Evolutionary conservation across 2,113 vertebrate species (phyloP), one percentile per base, ranked within the genome.

Genomic region (Serilophus lunatus): DNA sequence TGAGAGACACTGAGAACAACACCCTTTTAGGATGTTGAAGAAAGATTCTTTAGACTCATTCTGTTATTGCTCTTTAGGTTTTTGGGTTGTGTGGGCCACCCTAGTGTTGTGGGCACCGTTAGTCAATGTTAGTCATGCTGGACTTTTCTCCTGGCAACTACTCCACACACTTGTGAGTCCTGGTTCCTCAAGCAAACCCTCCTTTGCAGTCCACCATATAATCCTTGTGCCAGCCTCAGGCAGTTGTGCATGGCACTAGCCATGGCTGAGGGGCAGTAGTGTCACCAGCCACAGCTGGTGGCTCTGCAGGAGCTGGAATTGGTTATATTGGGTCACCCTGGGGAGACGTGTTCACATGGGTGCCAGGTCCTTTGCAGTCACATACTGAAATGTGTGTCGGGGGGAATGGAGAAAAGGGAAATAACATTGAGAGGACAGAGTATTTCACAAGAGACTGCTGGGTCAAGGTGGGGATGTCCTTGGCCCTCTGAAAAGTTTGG

Each of bases 101-200:
- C n/a, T n/a, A n/a, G n/a, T n/a, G n/a, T n/a, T n/a, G n/a, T n/a
- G n/a, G n/a, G n/a, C n/a, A n/a, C n/a, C n/a, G n/a, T n/a, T n/a
- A 9, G 15, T 12, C 40, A 42, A 23, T 47, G 38, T 25, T 29
- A 53, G 40, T n/a, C 17, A 18, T 68, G 82, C n/a, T 74, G 40
- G 18, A 50, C 31, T 47, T 33, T 26, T 22, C 7, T 14, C 35
- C 61, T 68, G 76, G 24, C 49, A 64, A 13, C 57, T 31, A 12
- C 31, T 0, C 0, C 15, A 10, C 16, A 16, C 17, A 29, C 20
- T 17, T 63, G 49, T 0, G 3, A 71, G 56, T 70, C 33, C 70
- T 33, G n/a, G 10, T 70, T 59, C 26, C 28, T 77, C 24, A 16
- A 42, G 42, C 17, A 86, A 40, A 40, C 17, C 64, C 20, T 63